Evolutionary conservation across 1,140 invertebrate genomes (phyloP), one percentile per base, ranked within the genome.

Genomic region (Planococcus citri): DNA sequence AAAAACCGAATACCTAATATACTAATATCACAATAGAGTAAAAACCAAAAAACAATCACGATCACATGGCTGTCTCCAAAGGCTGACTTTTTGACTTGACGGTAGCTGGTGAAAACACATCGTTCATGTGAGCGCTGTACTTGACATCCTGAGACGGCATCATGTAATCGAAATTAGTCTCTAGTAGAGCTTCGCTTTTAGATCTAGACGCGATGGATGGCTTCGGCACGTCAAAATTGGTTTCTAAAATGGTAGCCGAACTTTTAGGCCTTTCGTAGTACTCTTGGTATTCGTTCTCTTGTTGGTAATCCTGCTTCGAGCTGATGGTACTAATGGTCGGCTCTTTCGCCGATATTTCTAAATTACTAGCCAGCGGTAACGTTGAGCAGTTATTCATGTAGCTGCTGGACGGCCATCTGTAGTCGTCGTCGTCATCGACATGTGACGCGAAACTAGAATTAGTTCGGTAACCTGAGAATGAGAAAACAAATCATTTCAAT

Each of bases 51-150:
- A 33, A 3, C 29, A n/a, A n/a, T n/a, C n/a, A n/a, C n/a, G n/a
- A n/a, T 33, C 81, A 92, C 89, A 92, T 92, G 51, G 88, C 88
- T 70, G 90, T 92, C 79, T 92, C 90, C 70, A 92, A 77, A 0
- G 90, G 90, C 77, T 91, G 89, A 79, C 89, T 91, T 76, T 91
- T 87, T 74, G 88, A 90, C 64, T 88, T 78, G 73, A 79, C 83
- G 0, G 82, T 41, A 6, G 74, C 21, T 9, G 71, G 9, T 24
- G 60, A 24, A 27, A 64, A 64, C 22, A 27, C 21, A 9, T 64
- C 60, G 60, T 20, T 64, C 22, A 27, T 27, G 3, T 3, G 60
- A 24, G 25, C 22, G 22, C 60, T 64, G 17, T 64, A 64, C 17
- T 64, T 64, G 87, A 83, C 0, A 83, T 81, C 70, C 81, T 80